Conservation (phyloP, 1,140 invertebrate genomes). For the Rhyacophila brunnea region DNA sequence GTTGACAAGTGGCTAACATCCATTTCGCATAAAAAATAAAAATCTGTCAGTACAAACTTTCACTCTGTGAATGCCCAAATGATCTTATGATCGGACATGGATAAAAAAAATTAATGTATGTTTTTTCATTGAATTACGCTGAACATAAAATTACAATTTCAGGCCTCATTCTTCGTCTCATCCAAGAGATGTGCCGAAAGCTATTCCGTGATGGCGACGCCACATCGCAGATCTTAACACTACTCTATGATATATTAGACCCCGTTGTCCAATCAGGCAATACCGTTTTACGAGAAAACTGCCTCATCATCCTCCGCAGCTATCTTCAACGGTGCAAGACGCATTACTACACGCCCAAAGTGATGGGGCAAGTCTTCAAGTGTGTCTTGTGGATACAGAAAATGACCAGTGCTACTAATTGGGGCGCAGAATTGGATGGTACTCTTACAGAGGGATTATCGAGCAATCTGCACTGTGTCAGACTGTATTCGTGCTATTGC, state of each 20-base stretch:
- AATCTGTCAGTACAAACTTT: too few relatives aligned
- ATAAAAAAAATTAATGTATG: too few relatives aligned
- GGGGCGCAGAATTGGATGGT: slow-evolving; percentile 35
- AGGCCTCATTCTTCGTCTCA: slow-evolving; percentile 13
- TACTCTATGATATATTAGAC: slow-evolving; percentile 16
- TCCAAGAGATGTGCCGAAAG: slow-evolving; percentile 18
- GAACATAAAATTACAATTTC: too few relatives aligned
- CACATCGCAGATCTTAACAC: slow-evolving; percentile 8
- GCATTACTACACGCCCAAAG: slow-evolving; percentile 21
- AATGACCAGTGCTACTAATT: slow-evolving; percentile 34
- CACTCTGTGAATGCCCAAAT: too few relatives aligned
- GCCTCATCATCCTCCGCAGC: slow-evolving; percentile 27
- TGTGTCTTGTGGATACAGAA: slow-evolving; percentile 37
- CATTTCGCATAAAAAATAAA: too few relatives aligned
- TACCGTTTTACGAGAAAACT: slow-evolving; percentile 17
- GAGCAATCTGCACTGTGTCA: slow-evolving; percentile 39
- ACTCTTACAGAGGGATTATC: slow-evolving; percentile 42
- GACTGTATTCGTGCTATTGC: slow-evolving; percentile 44
- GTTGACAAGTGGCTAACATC: too few relatives aligned
- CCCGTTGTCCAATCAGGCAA: background rate
- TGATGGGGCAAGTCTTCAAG: slow-evolving; percentile 22
- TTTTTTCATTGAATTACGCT: too few relatives aligned
- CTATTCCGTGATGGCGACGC: slow-evolving; percentile 21
- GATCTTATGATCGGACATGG: too few relatives aligned
- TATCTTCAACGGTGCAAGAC: slow-evolving; percentile 16